Conservation (phyloP, 2,888 invertebrate species). For the Lasioglossum oenotherae region DNA sequence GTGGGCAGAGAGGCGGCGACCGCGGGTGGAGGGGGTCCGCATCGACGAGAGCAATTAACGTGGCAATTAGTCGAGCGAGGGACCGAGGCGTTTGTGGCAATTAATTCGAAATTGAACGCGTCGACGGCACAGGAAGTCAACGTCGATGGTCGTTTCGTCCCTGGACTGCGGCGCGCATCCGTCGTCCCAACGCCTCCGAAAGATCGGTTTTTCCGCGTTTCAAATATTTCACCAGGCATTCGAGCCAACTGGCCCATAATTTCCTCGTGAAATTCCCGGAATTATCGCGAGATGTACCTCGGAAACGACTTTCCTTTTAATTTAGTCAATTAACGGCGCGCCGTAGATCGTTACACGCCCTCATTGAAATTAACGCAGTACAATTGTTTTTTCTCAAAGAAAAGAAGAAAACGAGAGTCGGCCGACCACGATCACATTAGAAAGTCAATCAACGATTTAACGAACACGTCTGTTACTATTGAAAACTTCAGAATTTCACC, state of each 20-base stretch:
- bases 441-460: background rate
- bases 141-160: conserved; percentile 44
- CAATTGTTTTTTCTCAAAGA: background rate
- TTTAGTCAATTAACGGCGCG: background rate
- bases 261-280: background rate
- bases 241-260: background rate
- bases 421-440: background rate
- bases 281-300: background rate
- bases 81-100: conserved; percentile 67
- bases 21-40: background rate
- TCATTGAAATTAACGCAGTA: background rate
- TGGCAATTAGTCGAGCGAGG: conserved; percentile 71
- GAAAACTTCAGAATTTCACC: background rate
- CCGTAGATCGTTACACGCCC: background rate
- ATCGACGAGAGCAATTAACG: conserved; percentile 75
- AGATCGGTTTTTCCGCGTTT: background rate
- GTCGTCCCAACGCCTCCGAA: conserved; percentile 4
- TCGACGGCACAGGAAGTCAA: conserved; percentile 66
- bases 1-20: conserved; percentile 5
- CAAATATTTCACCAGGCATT: background rate
- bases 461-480: background rate
- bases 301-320: background rate
- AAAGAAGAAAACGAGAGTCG: background rate
- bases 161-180: background rate
- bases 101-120: conserved; percentile 76